Evolutionary conservation across 92 coral and sea anemone genomes (phyloP), one percentile per base, ranked within the genome.

Genomic region (Hydrozoanthus gracilis): DNA sequence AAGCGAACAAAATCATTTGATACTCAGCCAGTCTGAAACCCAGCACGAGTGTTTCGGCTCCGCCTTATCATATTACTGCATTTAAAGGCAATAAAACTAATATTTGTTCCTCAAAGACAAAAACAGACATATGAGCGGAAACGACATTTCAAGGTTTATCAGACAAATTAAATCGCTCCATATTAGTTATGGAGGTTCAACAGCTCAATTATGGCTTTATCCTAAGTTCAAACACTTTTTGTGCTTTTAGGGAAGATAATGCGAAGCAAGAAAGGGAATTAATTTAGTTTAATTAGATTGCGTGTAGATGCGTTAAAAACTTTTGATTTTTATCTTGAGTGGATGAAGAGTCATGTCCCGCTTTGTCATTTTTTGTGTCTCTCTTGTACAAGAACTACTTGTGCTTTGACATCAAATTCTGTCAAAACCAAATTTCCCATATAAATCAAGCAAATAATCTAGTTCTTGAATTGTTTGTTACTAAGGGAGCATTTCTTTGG

Each of bases 51-150:
- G 39, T 27, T 71, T 10, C 39, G 48, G 71, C 12, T 56, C 73
- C 47, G 55, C 64, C 84, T 64, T 72, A 47, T 79, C 73, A 80
- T 62, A 80, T 48, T 65, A 80, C 72, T 7, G 48, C 72, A 18
- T 51, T 18, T 76, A 51, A 52, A 76, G 20, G 51, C 17, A 64
- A 15, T 7, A 46, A 20, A 15, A 80, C 35, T 74, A 80, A 80
- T 80, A 80, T 80, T 80, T 80, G 62, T 35, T 68, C 15, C 44
- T 35, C 5, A 35, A 62, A 80, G 75, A 64, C 66, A 80, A 79
- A 52, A 80, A 12, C 62, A 50, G 61, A 18, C 60, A 49, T 65
- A 50, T 65, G 18, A 17, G 51, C 85, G 74, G 75, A 80, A 80
- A 65, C 16, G 62, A 27, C 66, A 35, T 44, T n/a, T 76, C 82